Evolutionary conservation across 2,888 invertebrate species (phyloP).

Genomic region (Chaetogeoica ovagalla): DNA sequence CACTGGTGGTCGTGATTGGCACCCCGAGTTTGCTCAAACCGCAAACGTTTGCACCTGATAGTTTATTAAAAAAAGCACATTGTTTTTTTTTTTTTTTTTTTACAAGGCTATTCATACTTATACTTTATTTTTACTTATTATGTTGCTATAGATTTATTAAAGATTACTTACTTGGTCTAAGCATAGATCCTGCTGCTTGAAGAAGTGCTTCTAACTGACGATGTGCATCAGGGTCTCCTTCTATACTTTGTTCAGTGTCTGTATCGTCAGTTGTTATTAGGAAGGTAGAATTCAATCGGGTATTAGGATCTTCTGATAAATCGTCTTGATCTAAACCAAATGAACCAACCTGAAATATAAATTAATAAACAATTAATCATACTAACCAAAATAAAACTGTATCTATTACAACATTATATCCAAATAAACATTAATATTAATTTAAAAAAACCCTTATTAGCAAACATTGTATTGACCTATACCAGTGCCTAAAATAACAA

Average conservation of each 20-base stretch:
- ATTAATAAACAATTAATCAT: background rate
- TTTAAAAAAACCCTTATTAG: no score
- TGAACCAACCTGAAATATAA: constrained; percentile 42
- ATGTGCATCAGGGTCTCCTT: constrained; percentile 83
- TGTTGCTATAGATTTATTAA: background rate
- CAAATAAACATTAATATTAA: no score
- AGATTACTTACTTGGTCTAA: constrained; percentile 37
- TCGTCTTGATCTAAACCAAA: constrained; percentile 45
- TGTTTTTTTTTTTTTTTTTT: constrained; percentile 8
- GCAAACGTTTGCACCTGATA: constrained; percentile 39
- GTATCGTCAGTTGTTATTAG: constrained; percentile 47
- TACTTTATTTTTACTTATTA: background rate
- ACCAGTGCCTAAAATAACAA: no score
- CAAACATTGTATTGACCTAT: no score
- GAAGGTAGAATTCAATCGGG: constrained; percentile 45
- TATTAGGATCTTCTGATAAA: constrained; percentile 45
- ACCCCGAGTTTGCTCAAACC: constrained; percentile 73
- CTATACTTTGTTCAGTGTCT: constrained; percentile 59
- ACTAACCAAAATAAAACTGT: background rate
- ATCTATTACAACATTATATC: background rate
- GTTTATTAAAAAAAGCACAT: constrained; percentile 29
- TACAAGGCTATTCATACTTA: background rate
- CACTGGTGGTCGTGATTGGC: constrained; percentile 62
- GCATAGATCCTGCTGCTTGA: constrained; percentile 76
- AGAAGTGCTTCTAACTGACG: constrained; percentile 88